phyloP scores from a whole-genome alignment of 2,113 vertebrate genomes.

The Oreocharis arfaki region DNA sequence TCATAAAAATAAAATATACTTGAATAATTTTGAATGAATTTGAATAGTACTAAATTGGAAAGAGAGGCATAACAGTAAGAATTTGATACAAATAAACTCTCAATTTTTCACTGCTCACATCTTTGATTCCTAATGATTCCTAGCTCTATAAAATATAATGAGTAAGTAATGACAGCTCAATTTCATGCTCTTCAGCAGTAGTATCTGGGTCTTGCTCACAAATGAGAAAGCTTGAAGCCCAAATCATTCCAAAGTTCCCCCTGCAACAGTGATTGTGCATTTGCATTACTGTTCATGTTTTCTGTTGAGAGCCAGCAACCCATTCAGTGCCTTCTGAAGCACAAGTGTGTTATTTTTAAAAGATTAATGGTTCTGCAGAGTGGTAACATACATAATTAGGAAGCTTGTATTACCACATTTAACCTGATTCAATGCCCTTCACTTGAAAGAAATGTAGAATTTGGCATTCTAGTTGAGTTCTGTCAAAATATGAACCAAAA shows the following conservation, averaged over 20 bases:
- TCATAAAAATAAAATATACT: neutral
- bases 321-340: neutral
- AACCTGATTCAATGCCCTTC: neutral
- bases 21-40: neutral
- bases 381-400: neutral
- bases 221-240: neutral
- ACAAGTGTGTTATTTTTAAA: neutral
- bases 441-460: neutral
- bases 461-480: neutral
- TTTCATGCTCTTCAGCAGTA: neutral
- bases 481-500: neutral
- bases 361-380: neutral
- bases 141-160: neutral
- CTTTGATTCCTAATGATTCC: neutral
- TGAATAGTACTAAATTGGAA: neutral
- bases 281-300: neutral
- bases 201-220: neutral
- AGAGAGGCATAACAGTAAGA: neutral
- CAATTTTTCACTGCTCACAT: neutral
- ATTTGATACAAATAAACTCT: neutral
- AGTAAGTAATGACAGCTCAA: neutral
- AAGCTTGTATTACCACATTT: neutral
- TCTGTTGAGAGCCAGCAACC: neutral
- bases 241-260: neutral
- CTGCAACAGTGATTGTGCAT: neutral